These are phyloP conservation scores for Drosophila busckii DNA, from an alignment of 1,140 invertebrate species.

Conservation along the genomic window DNA sequence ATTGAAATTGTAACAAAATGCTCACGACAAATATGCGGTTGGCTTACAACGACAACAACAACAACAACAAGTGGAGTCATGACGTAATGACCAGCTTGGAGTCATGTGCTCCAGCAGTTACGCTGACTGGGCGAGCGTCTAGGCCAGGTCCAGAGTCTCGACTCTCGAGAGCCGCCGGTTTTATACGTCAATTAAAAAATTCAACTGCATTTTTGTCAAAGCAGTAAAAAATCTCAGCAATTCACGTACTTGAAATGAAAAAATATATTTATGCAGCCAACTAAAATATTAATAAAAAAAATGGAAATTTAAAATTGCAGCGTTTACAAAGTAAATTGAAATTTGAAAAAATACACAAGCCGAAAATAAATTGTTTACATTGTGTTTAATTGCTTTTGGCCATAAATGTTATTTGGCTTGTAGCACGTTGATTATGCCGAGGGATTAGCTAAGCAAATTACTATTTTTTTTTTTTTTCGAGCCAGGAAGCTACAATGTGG, in stretches of 20 bases:
- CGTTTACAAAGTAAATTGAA: no score
- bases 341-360: no score
- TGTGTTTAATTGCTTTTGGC: no score
- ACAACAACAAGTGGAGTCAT: no score
- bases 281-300: no score
- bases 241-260: no score
- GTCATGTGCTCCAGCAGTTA: constrained; percentile 28
- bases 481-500: constrained; percentile 17
- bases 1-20: constrained; percentile 46
- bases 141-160: constrained; percentile 27
- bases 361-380: no score
- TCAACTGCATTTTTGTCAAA: constrained; percentile 27
- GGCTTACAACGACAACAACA: no score
- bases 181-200: constrained; percentile 21
- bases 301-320: constrained; percentile 1
- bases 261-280: no score
- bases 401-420: no score
- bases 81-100: constrained; percentile 25
- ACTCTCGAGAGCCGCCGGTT: constrained; percentile 15
- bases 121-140: constrained; percentile 6
- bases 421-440: no score
- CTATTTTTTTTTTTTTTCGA: background rate
- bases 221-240: no score
- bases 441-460: background rate
- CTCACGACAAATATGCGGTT: constrained; percentile 42